Base-by-base conservation (phyloP, 2,888 invertebrate genomes). In the Hypena proboscidalis region DNA sequence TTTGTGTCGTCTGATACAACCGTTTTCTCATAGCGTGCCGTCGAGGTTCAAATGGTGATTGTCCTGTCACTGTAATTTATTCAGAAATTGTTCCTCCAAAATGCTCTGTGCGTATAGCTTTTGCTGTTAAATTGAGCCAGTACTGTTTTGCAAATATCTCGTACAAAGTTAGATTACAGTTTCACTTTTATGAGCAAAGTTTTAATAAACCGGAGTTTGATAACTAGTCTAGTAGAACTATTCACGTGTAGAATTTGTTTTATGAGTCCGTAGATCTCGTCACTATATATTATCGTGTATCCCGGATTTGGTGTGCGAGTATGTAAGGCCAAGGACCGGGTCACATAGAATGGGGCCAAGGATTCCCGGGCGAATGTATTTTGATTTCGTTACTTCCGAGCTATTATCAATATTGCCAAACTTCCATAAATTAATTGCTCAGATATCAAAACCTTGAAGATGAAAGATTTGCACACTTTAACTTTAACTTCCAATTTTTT, bases 271-370 rank as follows among this genome's bases (percentile, higher is more conserved):
- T n/a, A 22, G 25, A 39, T 25, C 26, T 25, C 19, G 9, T 19
- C 13, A 2, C 20, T 23, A 26, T 4, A 8, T 20, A 9, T 20
- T 27, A n/a, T 27, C 8, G 17, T 43, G 26, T 38, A 37, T 43
- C 33, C 36, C 13, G 25, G 33, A 27, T 38, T 31, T 48, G 49
- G 37, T 41, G 53, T 58, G 54, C 40, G 67, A 48, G 37, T 41
- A 52, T 58, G 54, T 39, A 66, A 48, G 70, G 60, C 60, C 58
- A 66, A 68, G 68, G 75, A 65, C 71, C 78, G 73, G 83, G 80
- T 76, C 74, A 71, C 65, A 59, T 45, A 49, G 58, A 79, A 73
- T 59, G 63, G 58, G 82, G 81, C 80, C 81, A 83, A 81, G 82
- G 78, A 79, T 78, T 63, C 62, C 58, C 45, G 43, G 67, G 69